A percentile compares a stretch with the other conserved stretches of the same genome.
phyloP scores from a whole-genome alignment of 2,113 vertebrate species.

The Ptyas mucosa region DNA sequence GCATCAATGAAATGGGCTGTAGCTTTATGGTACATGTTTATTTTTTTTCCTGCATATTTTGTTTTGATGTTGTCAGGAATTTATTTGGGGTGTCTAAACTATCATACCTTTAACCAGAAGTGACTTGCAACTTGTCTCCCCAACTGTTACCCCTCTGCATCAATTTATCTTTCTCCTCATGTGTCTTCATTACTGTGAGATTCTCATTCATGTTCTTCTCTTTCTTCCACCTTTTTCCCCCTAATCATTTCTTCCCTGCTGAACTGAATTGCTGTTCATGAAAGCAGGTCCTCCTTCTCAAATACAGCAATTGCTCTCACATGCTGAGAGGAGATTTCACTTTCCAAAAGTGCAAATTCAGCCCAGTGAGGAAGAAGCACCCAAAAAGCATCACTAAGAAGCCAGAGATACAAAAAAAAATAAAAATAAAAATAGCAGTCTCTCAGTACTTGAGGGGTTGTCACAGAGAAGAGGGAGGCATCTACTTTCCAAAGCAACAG shows the following conservation, averaged over 20 bases:
- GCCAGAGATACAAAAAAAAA: not conserved
- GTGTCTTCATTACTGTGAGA: accelerated
- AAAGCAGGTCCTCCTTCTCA: conserved; percentile 11
- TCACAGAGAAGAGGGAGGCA: not conserved
- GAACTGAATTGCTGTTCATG: conserved; percentile 11
- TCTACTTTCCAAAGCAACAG: not conserved
- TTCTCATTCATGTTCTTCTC: not conserved
- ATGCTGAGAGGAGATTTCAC: not conserved
- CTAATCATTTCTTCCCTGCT: not conserved
- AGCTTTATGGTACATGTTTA: not conserved
- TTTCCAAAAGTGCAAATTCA: conserved; percentile 27
- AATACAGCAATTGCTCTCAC: not conserved
- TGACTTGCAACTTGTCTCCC: not conserved
- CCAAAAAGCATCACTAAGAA: conserved; percentile 19
- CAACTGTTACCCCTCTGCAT: not conserved
- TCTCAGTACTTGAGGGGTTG: not conserved
- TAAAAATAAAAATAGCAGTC: not conserved
- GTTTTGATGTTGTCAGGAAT: not conserved
- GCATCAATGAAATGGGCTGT: not conserved
- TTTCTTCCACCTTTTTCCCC: not conserved
- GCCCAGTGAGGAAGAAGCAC: not conserved
- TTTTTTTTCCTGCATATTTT: not conserved
- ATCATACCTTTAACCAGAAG: not conserved
- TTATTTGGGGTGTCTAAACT: not conserved
- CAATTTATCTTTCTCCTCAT: not conserved